Conservation (phyloP, 2,113 vertebrate species). For the Scalopus aquaticus region DNA sequence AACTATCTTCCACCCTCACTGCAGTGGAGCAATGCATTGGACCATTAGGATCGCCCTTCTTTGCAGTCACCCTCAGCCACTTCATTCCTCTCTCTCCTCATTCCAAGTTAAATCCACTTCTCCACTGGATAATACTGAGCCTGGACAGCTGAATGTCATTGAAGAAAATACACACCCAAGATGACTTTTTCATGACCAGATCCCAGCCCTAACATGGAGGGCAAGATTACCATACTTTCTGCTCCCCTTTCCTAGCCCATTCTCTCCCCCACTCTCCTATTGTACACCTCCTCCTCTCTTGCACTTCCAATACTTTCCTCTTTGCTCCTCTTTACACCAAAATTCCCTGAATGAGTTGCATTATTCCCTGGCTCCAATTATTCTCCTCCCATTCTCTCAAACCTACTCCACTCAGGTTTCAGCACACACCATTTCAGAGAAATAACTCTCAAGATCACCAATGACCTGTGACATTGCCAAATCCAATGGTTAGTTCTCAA, state of each 20-base stretch:
- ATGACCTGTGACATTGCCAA: neutral
- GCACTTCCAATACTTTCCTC: neutral
- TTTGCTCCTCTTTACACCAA: neutral
- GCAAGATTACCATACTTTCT: neutral
- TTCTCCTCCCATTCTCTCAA: neutral
- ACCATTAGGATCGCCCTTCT: neutral
- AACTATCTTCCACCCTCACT: neutral
- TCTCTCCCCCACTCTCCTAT: neutral
- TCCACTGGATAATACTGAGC: neutral
- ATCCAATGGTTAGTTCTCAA: neutral
- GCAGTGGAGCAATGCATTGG: neutral
- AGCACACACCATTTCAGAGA: neutral
- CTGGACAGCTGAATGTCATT: neutral
- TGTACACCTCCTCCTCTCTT: neutral
- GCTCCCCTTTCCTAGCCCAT: neutral
- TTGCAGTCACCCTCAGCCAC: neutral
- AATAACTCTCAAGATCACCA: neutral
- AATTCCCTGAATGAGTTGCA: conserved; percentile 11
- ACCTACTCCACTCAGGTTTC: neutral
- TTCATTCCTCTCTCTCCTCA: neutral
- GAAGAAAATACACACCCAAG: neutral
- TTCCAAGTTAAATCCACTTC: neutral
- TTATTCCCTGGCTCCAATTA: neutral
- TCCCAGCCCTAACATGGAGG: neutral
- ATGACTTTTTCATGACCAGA: neutral